Conservation (phyloP, 2,797 vertebrate genomes). For the Amphiprion clarkii region DNA sequence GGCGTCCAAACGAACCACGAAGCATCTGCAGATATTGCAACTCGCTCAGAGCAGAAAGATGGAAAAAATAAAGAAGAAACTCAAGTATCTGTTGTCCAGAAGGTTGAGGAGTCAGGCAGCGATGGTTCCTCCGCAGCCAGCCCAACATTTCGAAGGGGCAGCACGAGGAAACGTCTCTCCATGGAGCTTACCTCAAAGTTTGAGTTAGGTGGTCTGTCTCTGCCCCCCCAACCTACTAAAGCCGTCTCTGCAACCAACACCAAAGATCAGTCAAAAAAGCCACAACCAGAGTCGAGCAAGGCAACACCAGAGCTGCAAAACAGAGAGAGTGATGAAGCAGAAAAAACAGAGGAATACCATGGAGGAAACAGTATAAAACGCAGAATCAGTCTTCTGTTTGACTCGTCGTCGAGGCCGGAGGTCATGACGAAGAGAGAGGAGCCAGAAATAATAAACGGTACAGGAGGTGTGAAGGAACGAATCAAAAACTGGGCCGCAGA, state of each 20-base stretch:
- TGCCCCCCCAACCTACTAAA: conserved; percentile 47
- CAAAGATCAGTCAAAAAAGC: conserved; percentile 28
- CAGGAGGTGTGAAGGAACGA: conserved; percentile 85
- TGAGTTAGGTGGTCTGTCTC: conserved; percentile 76
- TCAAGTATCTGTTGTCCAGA: conserved; percentile 16
- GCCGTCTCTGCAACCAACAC: conserved; percentile 42
- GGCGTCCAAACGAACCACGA: conserved; percentile 48
- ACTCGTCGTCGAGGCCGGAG: conserved; percentile 72
- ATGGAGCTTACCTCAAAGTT: conserved; percentile 89
- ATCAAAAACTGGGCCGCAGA: conserved; percentile 87
- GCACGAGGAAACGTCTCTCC: conserved; percentile 86
- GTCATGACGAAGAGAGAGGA: conserved; percentile 62
- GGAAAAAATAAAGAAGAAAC: conserved; percentile 24
- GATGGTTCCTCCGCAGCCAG: conserved; percentile 15
- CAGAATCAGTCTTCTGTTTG: conserved; percentile 83
- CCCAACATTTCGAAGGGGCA: conserved; percentile 60
- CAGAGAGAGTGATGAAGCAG: conserved; percentile 36
- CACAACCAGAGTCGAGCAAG: conserved; percentile 24
- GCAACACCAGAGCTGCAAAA: conserved; percentile 31
- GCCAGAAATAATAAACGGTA: conserved; percentile 35
- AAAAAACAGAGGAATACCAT: conserved; percentile 49
- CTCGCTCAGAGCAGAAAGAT: conserved; percentile 33
- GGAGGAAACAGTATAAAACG: conserved; percentile 81
- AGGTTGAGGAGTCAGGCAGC: conserved; percentile 26
- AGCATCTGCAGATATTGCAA: background rate